Base-by-base conservation (phyloP, 1,140 invertebrate genomes). In the Sycophila sp. region DNA sequence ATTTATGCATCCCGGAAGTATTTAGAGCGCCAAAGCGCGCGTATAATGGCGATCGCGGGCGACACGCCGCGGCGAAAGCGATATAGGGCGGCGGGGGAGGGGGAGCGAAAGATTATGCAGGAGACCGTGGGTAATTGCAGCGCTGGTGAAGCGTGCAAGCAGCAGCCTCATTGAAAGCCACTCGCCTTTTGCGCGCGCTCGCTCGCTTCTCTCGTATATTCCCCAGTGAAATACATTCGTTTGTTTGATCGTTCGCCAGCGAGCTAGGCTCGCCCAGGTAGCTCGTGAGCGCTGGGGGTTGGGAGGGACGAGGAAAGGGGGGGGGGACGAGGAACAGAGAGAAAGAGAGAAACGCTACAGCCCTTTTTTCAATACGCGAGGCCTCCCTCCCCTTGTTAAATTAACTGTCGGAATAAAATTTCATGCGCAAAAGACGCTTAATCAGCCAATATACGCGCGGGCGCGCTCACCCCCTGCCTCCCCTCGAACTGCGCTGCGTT, bases 381-480 rank as follows among this genome's bases (percentile, higher is more conserved):
- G 53, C 64, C 69, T 38, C 51, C 22, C 51, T 13, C 26, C 28
- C 11, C 71, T 59, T 59, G 67, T 40, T 70, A 73, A 76, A 72
- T 76, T 76, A 76, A 70, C 55, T 58, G 49, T 74, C 70, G 62
- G 67, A 76, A 73, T 72, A 68, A 68, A 73, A 72, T 72, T 73
- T 72, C 66, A 73, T 70, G 42, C 53, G 64, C 66, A 51, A 55
- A 51, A 73, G 66, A 55, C 58, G 66, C 63, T 72, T 69, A 75
- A 75, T 73, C 66, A 73, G 63, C 53, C 71, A 32, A 67, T 67
- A 53, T 63, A 56, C 51, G 28, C 30, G 8, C 51, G 19, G 24
- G 10, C 38, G 13, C 5, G 38, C 36, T 38, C 36, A 3, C 36
- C 19, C 40, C 19, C 40, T n/a, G 15, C 19, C 40, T 42, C 40